A percentile compares a stretch with the other conserved stretches of the same genome.
Evolutionary conservation across 2,797 vertebrate species (phyloP).

Genomic region (Taeniopygia guttata): DNA sequence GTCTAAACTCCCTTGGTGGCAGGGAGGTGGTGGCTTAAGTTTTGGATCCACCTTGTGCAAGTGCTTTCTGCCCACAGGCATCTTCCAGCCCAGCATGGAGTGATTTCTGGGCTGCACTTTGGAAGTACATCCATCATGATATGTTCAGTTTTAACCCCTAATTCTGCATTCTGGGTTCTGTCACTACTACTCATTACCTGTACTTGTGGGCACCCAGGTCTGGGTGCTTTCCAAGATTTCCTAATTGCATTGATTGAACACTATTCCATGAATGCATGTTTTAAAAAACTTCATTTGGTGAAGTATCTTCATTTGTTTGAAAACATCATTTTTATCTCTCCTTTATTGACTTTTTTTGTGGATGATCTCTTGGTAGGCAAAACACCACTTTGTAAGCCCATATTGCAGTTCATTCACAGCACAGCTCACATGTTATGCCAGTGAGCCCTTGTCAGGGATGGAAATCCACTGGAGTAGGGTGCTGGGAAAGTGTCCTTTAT

Average conservation of each 20-base stretch:
- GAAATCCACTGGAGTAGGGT: not conserved
- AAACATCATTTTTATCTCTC: not conserved
- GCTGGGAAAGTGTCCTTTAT: slow-evolving; percentile 39
- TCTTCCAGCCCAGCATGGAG: not conserved
- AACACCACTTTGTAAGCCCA: not conserved
- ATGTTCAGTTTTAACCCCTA: not conserved
- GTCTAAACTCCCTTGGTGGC: not conserved
- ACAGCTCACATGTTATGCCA: slow-evolving; percentile 9
- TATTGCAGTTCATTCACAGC: slow-evolving; percentile 2
- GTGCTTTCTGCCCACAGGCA: not conserved
- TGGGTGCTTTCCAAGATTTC: not conserved
- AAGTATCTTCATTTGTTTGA: no score
- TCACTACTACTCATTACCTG: not conserved
- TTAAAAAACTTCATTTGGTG: not conserved
- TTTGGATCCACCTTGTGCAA: not conserved
- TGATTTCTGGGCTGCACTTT: not conserved
- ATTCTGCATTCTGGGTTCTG: not conserved
- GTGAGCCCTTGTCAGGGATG: not conserved
- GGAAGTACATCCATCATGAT: not conserved
- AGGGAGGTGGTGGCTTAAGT: not conserved
- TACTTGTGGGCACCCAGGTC: not conserved
- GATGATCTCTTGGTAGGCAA: not conserved
- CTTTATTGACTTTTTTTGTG: not conserved
- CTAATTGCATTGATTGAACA: not conserved
- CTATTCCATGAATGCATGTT: not conserved